Evolutionary conservation across 2,113 vertebrate species (phyloP).

Genomic region (Ellobius talpinus): DNA sequence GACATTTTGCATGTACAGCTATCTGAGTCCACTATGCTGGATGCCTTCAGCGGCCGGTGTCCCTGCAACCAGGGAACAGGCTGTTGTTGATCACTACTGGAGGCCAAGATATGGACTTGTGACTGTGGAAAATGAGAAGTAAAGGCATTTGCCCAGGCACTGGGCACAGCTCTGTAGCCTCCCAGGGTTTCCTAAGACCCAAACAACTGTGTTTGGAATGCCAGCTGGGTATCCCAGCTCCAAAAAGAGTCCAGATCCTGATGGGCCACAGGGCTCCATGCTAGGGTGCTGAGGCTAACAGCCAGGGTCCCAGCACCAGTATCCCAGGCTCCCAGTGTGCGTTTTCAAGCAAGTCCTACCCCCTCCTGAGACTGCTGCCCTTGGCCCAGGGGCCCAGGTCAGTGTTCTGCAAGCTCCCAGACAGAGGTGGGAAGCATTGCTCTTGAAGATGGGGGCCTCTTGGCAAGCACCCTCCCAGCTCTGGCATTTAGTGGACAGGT

Average conservation of each 20-base stretch:
- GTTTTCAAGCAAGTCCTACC: background rate
- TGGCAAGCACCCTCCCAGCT: background rate
- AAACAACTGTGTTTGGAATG: background rate
- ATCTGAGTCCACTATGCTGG: background rate
- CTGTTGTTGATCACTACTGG: too few relatives aligned
- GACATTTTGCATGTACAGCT: background rate
- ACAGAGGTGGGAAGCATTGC: background rate
- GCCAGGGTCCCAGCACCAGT: background rate
- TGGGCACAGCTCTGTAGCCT: background rate
- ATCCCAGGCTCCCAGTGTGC: background rate
- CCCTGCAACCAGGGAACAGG: background rate
- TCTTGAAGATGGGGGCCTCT: background rate
- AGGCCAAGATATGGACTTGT: background rate
- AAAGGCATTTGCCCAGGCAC: background rate
- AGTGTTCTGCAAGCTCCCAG: background rate
- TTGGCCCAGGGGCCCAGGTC: background rate
- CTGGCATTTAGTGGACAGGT: background rate
- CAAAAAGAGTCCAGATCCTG: background rate
- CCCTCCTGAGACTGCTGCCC: background rate
- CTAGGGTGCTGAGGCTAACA: background rate
- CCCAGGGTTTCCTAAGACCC: background rate
- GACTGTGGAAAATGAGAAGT: background rate
- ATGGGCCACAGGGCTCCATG: background rate
- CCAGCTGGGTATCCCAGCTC: background rate
- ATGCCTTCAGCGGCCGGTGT: background rate